Percentiles rank a stretch among this genome's conserved stretches.
phyloP scores from a whole-genome alignment of 2,888 invertebrate species.

The Plagodis pulveraria region DNA sequence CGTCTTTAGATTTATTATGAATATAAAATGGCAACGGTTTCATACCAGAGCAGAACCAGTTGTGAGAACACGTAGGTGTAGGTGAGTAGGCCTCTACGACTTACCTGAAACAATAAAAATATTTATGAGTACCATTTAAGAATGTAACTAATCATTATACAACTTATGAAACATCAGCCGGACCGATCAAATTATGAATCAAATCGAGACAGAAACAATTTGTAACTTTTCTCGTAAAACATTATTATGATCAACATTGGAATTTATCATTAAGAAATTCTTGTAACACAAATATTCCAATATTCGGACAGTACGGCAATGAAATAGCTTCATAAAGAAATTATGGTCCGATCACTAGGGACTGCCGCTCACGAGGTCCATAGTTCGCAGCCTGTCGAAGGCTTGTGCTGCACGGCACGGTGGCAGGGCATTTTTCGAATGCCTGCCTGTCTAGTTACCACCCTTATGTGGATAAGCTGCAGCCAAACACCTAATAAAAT shows the following conservation, averaged over 20 bases:
- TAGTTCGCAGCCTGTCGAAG: no score
- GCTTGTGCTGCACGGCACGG: no score
- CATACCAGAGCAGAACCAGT: not conserved
- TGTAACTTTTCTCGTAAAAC: constrained; percentile 1
- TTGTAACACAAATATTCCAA: constrained; percentile 47
- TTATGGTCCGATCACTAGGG: not conserved
- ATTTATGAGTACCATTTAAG: not conserved
- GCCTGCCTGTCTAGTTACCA: no score
- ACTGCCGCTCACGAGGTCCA: not conserved
- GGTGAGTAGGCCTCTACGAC: no score
- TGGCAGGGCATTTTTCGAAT: no score
- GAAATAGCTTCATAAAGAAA: constrained; percentile 34
- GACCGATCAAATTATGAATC: not conserved
- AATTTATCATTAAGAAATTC: constrained; percentile 59
- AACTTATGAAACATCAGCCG: not conserved
- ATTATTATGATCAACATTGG: constrained; percentile 48
- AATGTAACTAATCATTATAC: no score
- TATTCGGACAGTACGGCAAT: constrained; percentile 31
- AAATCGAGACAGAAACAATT: not conserved
- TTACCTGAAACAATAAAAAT: constrained; percentile 49
- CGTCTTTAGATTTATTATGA: constrained; percentile 33
- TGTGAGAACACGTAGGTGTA: no score
- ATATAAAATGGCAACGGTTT: constrained; percentile 23
- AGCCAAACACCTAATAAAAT: no score
- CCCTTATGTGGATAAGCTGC: no score